Conservation (phyloP, 2,888 invertebrate genomes). For the Drosophila demipolita region DNA sequence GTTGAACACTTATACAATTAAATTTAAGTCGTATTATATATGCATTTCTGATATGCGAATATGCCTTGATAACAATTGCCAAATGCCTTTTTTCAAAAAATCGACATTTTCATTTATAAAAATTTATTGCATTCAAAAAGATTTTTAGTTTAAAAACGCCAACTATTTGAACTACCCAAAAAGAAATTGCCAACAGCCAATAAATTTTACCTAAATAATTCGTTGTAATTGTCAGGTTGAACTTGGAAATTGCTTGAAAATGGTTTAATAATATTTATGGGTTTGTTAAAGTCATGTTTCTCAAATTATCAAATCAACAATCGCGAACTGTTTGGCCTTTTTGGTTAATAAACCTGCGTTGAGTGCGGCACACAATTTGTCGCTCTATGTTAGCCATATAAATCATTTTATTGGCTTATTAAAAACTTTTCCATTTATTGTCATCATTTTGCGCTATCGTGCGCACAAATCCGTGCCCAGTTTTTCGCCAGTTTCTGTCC, state of each 20-base stretch:
- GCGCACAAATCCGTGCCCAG: conserved; percentile 78
- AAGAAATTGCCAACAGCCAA: background rate
- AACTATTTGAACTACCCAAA: conserved; percentile 47
- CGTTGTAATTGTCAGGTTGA: conserved; percentile 52
- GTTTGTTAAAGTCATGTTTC: conserved; percentile 35
- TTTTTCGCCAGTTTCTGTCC: conserved; percentile 21
- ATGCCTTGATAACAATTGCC: conserved; percentile 76
- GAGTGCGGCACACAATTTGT: conserved; percentile 38
- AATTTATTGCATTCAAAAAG: conserved; percentile 27
- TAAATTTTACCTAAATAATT: conserved; percentile 20
- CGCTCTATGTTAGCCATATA: conserved; percentile 67
- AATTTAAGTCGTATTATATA: conserved; percentile 40
- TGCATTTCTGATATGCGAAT: conserved; percentile 68
- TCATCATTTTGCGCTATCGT: conserved; percentile 82
- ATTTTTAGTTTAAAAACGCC: conserved; percentile 13
- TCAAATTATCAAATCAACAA: conserved; percentile 59
- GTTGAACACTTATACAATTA: conserved; percentile 59
- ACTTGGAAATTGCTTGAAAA: conserved; percentile 13
- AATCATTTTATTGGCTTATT: conserved; percentile 83
- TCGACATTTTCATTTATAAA: conserved; percentile 21
- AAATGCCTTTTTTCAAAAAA: conserved; percentile 42
- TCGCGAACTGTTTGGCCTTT: conserved; percentile 25
- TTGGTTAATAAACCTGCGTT: conserved; percentile 47
- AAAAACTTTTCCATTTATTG: conserved; percentile 84
- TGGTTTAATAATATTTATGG: conserved; percentile 25